Percentiles rank a stretch among this genome's conserved stretches.
Conservation (phyloP, 2,113 vertebrate species). For the Garra rufa region DNA sequence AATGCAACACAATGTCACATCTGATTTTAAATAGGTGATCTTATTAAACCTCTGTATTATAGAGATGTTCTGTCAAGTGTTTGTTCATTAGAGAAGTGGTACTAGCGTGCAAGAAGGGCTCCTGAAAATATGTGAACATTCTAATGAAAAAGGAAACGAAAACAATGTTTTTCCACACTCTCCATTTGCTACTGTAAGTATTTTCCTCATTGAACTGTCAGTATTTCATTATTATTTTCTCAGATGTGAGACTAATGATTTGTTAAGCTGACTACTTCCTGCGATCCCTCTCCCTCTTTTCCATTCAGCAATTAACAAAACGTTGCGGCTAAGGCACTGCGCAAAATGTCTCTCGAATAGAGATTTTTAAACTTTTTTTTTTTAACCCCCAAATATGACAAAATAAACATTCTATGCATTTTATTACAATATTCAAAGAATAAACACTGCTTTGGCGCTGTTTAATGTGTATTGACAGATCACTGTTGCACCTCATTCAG, state of each 20-base stretch:
- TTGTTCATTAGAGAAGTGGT: neutral
- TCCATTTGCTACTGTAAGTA: neutral
- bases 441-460: too few species aligned
- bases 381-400: too few species aligned
- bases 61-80: constrained; percentile 10
- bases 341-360: neutral
- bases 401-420: too few species aligned
- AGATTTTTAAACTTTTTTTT: neutral
- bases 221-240: too few species aligned
- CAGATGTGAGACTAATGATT: too few species aligned
- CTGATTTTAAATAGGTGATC: neutral
- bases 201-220: neutral
- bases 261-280: too few species aligned
- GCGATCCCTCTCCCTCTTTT: neutral
- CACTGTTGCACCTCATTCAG: too few species aligned
- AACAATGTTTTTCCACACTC: neutral
- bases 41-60: neutral
- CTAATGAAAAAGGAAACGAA: neutral
- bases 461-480: too few species aligned
- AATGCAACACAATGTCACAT: neutral
- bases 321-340: neutral
- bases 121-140: neutral
- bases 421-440: too few species aligned
- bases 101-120: neutral
- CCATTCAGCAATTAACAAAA: neutral